Evolutionary conservation across 2,113 vertebrate genomes (phyloP), one percentile per base, ranked within the genome.

Genomic region (Lophotis ruficrista): DNA sequence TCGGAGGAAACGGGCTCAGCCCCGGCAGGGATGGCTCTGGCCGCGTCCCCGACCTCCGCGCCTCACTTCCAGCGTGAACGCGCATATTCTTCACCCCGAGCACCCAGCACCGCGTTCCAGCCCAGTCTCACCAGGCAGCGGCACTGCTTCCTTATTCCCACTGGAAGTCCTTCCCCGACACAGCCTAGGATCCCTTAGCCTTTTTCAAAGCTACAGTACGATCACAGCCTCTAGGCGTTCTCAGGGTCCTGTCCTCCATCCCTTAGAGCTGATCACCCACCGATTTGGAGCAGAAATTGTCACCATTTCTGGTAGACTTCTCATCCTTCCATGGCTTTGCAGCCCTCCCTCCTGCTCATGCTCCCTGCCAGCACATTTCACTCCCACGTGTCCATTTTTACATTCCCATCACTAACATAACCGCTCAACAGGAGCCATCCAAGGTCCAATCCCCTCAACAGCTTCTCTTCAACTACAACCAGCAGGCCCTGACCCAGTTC

Each of bases 11-110:
- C 0, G 1, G 35, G 14, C 41, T 57, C 35, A 41, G 65, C 20
- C 43, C 18, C 12, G 9, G 8, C 6, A 20, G 62, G 18, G 37
- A 62, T 30, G 25, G 25, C 23, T 58, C 37, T 6, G 21, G 23
- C 64, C 65, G 4, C 1, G 1, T 1, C 33, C 43, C 75, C 14
- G 7, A 6, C 45, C 16, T n/a, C 23, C 2, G 43, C 20, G 43
- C 25, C 20, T 24, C 50, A 2, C 12, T 10, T 30, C 33, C 50
- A 23, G 1, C 19, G 6, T 1, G 6, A n/a, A 6, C 2, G 7
- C 53, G 4, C 4, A 13, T 56, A 9, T 10, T 24, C 45, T 51
- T 47, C 15, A 6, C 14, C 7, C 31, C 0, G 6, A 33, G 16
- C 3, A 28, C 38, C 50, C 58, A 33, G 9, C 86, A 48, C 10